Conservation (phyloP, 35 echinoderm and acorn worm genomes). For the Ptychodera flava region DNA sequence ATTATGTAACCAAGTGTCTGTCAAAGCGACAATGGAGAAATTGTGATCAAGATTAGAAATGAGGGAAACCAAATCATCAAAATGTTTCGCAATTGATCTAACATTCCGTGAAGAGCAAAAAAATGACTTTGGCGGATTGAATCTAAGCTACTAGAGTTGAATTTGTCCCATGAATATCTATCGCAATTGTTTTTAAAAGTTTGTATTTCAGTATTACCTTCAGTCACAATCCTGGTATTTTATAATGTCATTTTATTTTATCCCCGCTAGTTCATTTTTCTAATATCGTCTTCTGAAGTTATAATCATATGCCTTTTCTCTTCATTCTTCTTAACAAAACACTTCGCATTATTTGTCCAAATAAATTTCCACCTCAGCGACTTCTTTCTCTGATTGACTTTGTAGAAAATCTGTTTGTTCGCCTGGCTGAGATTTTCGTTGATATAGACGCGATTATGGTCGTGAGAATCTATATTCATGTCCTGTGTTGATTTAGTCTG, state of each 20-base stretch:
- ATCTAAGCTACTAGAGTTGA: background rate
- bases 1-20: background rate
- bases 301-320: background rate
- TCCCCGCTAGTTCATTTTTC: background rate
- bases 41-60: too few relatives aligned
- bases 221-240: background rate
- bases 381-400: background rate
- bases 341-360: background rate
- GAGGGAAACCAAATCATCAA: background rate
- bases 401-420: background rate
- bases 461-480: background rate
- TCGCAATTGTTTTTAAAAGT: background rate
- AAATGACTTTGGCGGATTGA: background rate
- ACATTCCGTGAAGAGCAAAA: background rate
- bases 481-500: background rate
- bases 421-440: background rate
- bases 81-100: background rate
- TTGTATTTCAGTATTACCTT: background rate
- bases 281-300: background rate
- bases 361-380: background rate
- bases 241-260: background rate
- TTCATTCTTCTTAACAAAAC: background rate
- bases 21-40: background rate
- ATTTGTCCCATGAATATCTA: background rate
- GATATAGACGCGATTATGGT: background rate